Conservation (phyloP, 2,888 invertebrate genomes). For the Synergus laeviventris region DNA sequence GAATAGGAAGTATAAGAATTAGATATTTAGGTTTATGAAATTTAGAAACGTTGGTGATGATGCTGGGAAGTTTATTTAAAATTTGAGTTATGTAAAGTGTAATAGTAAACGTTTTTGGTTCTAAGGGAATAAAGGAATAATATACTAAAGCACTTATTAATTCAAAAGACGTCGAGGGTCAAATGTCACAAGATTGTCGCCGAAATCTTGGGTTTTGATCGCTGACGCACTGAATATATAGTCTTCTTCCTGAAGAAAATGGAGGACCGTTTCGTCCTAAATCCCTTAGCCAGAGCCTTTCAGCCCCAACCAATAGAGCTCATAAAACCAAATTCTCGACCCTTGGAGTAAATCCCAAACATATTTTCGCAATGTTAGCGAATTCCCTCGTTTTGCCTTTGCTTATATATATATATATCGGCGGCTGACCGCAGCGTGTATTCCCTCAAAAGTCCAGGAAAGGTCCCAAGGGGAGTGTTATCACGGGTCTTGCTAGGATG, state of each 20-base stretch:
- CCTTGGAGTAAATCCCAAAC: constrained; percentile 67
- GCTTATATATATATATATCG: constrained; percentile 52
- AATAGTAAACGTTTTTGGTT: too few relatives aligned
- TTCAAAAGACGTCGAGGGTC: constrained; percentile 21
- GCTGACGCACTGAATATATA: constrained; percentile 24
- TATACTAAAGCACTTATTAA: constrained; percentile 22
- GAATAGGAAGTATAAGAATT: too few relatives aligned
- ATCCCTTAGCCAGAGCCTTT: constrained; percentile 43
- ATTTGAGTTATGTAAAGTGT: not conserved
- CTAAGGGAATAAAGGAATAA: too few relatives aligned
- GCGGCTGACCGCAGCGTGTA: constrained; percentile 59
- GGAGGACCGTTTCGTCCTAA: constrained; percentile 28
- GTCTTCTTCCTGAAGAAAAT: constrained; percentile 13
- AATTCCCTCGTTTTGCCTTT: constrained; percentile 65
- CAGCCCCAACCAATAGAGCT: constrained; percentile 57
- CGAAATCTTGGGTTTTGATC: not conserved
- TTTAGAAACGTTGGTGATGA: too few relatives aligned
- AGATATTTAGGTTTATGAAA: too few relatives aligned
- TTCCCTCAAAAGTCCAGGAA: constrained; percentile 53
- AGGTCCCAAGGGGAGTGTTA: constrained; percentile 59
- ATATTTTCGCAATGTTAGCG: constrained; percentile 74
- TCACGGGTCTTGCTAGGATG: constrained; percentile 53
- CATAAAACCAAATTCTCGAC: constrained; percentile 68
- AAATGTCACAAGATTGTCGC: constrained; percentile 2
- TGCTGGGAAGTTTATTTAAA: not conserved